phyloP scores from a whole-genome alignment of 2,113 vertebrate genomes.

The Blennius ocellaris region DNA sequence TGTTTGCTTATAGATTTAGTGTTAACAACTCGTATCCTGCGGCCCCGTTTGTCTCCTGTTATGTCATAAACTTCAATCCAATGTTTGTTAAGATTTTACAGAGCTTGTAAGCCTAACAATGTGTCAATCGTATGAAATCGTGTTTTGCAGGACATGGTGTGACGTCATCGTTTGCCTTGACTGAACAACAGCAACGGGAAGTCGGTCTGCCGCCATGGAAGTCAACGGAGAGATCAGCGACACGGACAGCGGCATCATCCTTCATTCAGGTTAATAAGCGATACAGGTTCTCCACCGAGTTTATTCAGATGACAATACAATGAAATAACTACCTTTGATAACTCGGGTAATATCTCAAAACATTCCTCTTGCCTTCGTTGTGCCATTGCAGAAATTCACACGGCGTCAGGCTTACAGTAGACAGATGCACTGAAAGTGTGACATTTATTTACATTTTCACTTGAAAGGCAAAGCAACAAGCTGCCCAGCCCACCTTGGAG shows the following conservation, averaged over 20 bases:
- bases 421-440: too few species aligned
- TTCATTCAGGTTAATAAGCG: conserved; percentile 82
- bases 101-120: too few species aligned
- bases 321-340: background rate
- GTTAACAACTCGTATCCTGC: too few species aligned
- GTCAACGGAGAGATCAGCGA: conserved; percentile 88
- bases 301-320: background rate
- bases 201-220: conserved; percentile 80
- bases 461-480: too few species aligned
- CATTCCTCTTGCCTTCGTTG: too few species aligned
- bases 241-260: conserved; percentile 90
- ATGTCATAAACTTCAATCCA: too few species aligned
- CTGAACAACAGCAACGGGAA: conserved; percentile 47
- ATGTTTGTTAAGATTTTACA: too few species aligned
- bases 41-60: conserved; percentile 2
- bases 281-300: background rate
- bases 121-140: background rate
- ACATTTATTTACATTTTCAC: too few species aligned
- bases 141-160: conserved; percentile 65
- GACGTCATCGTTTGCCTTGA: background rate
- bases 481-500: too few species aligned
- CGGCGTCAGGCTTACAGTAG: background rate
- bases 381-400: background rate
- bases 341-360: too few species aligned
- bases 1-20: background rate